Percentiles rank a stretch among this genome's conserved stretches.
These are phyloP conservation scores for Cherax quadricarinatus DNA, from an alignment of 1,140 invertebrate species.

Conservation along the genomic window DNA sequence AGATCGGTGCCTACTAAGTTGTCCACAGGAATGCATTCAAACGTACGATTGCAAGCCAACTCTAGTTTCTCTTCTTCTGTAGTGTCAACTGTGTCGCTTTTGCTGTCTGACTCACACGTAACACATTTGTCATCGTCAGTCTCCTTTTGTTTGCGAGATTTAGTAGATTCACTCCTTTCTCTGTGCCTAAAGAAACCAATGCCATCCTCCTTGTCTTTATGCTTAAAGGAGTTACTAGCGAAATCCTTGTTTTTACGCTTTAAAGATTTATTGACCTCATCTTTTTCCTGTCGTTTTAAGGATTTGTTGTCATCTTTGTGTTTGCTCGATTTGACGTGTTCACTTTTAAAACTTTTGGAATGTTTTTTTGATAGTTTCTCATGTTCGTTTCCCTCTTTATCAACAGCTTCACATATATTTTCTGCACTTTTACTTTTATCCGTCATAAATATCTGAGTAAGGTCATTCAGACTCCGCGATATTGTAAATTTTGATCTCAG, in stretches of 20 bases:
- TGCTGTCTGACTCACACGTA: neutral
- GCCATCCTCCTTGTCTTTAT: neutral
- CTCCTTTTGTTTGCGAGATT: neutral
- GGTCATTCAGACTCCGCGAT: conserved; percentile 55
- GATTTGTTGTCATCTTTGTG: neutral
- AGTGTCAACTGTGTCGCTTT: neutral
- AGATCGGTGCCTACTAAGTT: neutral
- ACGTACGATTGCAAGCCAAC: neutral
- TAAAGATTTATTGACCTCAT: neutral
- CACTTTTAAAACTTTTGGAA: neutral
- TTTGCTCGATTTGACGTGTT: neutral
- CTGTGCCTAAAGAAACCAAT: neutral
- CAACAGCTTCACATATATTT: neutral
- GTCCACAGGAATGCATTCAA: neutral
- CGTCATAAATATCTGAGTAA: conserved; percentile 4
- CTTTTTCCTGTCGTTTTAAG: neutral
- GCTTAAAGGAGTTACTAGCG: neutral
- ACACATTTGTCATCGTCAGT: neutral
- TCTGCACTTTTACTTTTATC: conserved; percentile 19
- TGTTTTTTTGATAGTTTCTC: neutral
- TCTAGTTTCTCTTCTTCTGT: neutral
- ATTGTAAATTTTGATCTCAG: conserved; percentile 45
- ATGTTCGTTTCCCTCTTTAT: neutral
- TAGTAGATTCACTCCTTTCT: neutral
- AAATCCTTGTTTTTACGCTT: neutral